A percentile compares a stretch with the other conserved stretches of the same genome.
phyloP scores from a whole-genome alignment of 2,797 vertebrate species.

The Typhlichthys subterraneus region DNA sequence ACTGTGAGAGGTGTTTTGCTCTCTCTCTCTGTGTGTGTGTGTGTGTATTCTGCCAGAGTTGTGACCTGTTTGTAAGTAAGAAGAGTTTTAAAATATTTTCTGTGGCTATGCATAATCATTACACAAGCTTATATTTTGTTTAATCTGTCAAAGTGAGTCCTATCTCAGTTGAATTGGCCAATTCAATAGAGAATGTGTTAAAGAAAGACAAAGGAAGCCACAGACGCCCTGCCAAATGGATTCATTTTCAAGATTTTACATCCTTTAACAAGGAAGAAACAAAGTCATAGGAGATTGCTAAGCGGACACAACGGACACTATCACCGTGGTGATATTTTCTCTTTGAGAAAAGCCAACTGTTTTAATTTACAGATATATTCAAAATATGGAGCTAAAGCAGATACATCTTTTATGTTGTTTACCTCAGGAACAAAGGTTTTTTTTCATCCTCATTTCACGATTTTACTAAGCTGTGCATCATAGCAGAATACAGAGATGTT shows the following conservation, averaged over 20 bases:
- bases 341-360: constrained; percentile 36
- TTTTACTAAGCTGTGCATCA: constrained; percentile 31
- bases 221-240: constrained; percentile 45
- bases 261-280: constrained; percentile 19
- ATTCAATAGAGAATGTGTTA: constrained; percentile 57
- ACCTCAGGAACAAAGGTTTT: constrained; percentile 12
- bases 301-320: constrained; percentile 42
- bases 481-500: constrained; percentile 18
- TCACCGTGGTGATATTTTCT: constrained; percentile 51
- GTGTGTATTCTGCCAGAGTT: neutral
- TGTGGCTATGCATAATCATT: constrained; percentile 52
- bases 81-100: constrained; percentile 44
- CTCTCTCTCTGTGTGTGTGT: neutral
- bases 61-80: constrained; percentile 1
- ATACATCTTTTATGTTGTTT: constrained; percentile 9
- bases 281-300: constrained; percentile 43
- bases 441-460: constrained; percentile 11
- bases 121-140: constrained; percentile 50
- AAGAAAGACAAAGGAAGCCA: constrained; percentile 52
- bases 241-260: constrained; percentile 58
- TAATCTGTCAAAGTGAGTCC: constrained; percentile 51
- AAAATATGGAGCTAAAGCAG: constrained; percentile 28
- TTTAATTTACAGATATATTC: constrained; percentile 37
- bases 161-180: constrained; percentile 49
- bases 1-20: neutral